phyloP scores from a whole-genome alignment of 2,113 vertebrate species.

The Cisticola juncidis region DNA sequence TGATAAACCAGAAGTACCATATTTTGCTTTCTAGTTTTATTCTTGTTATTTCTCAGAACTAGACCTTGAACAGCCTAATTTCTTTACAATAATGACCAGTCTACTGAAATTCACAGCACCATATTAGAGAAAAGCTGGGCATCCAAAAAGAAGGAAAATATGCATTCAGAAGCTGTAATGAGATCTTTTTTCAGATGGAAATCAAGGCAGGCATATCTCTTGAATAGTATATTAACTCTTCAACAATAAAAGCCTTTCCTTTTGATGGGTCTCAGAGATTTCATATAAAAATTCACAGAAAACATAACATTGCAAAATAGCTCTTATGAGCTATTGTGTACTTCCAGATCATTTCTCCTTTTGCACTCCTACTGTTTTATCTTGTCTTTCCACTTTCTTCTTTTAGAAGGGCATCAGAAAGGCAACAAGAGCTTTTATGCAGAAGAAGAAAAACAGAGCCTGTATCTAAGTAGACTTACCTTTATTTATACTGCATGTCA shows the following conservation, averaged over 20 bases:
- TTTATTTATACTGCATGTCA: background rate
- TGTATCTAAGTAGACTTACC: background rate
- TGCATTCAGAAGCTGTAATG: background rate
- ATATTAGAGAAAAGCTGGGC: background rate
- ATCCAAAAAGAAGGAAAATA: background rate
- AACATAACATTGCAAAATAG: background rate
- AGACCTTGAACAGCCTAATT: background rate
- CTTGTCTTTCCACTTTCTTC: background rate
- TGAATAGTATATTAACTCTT: background rate
- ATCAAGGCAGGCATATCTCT: background rate
- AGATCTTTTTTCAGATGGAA: background rate
- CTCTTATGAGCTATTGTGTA: background rate
- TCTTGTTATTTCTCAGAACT: background rate
- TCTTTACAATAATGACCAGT: background rate
- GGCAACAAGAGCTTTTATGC: background rate
- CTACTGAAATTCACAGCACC: background rate
- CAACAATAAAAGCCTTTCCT: background rate
- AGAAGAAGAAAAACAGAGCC: background rate
- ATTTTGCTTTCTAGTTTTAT: background rate
- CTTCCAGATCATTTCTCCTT: background rate
- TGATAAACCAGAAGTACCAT: background rate
- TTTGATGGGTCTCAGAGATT: background rate
- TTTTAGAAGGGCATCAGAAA: slow-evolving; percentile 7
- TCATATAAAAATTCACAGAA: background rate
- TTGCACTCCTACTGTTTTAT: background rate